A percentile compares a stretch with the other conserved stretches of the same genome.
phyloP scores from a whole-genome alignment of 1,140 invertebrate genomes.

The Nomia melanderi region DNA sequence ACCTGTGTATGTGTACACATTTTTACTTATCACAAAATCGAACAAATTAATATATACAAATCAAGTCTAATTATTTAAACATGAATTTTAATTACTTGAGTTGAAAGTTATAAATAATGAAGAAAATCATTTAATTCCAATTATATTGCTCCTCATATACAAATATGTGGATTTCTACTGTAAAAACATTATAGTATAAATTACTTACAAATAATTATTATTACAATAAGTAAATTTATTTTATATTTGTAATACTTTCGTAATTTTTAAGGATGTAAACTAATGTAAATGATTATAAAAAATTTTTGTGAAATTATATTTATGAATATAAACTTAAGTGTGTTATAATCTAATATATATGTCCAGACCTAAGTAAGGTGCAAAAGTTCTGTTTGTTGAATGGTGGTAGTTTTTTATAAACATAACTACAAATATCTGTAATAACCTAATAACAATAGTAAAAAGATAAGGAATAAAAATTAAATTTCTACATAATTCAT shows the following conservation, averaged over 20 bases:
- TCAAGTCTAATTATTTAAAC: background rate
- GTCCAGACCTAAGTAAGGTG: background rate
- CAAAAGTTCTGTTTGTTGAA: background rate
- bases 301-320: background rate
- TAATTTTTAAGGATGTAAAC: background rate
- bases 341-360: background rate
- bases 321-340: constrained; percentile 5
- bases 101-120: background rate
- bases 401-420: background rate
- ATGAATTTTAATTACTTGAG: too few species aligned
- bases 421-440: background rate
- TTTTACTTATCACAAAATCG: background rate
- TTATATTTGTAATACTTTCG: background rate
- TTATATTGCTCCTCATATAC: background rate
- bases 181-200: constrained; percentile 1
- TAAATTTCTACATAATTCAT: background rate
- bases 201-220: background rate
- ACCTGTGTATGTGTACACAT: background rate
- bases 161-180: constrained; percentile 6
- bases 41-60: background rate
- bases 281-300: background rate
- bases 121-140: background rate
- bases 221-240: background rate
- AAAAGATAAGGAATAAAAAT: background rate
- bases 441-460: background rate